Evolutionary conservation across 2,113 vertebrate genomes (phyloP).

Genomic region (Chlamydotis undulata): DNA sequence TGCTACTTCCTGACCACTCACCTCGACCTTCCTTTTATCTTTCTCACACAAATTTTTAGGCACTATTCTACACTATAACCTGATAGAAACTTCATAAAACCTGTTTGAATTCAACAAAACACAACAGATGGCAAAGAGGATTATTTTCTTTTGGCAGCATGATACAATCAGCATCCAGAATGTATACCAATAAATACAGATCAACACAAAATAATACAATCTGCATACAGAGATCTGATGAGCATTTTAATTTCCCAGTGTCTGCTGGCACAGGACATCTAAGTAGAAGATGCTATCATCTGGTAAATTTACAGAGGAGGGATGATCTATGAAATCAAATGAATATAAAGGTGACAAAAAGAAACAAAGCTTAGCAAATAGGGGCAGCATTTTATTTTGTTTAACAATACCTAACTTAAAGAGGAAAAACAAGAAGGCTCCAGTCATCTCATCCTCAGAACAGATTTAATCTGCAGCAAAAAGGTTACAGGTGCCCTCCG

Average conservation of each 20-base stretch:
- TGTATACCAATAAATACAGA: neutral
- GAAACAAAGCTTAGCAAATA: neutral
- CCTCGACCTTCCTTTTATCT: neutral
- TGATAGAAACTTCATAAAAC: neutral
- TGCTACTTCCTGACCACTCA: constrained; percentile 4
- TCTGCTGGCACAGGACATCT: neutral
- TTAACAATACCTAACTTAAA: neutral
- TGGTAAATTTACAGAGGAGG: neutral
- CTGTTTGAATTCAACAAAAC: neutral
- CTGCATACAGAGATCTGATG: neutral
- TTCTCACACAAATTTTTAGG: neutral
- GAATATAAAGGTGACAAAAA: neutral
- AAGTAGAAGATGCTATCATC: neutral
- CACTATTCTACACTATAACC: neutral
- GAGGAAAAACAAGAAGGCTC: neutral
- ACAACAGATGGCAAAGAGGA: neutral
- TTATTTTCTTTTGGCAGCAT: neutral
- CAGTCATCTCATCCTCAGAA: neutral
- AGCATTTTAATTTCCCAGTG: neutral
- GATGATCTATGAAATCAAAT: neutral
- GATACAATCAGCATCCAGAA: neutral
- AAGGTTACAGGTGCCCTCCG: neutral
- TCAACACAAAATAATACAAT: neutral
- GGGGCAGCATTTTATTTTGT: neutral
- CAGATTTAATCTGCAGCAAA: neutral